These are phyloP conservation scores for Nomada hirtipes DNA, from an alignment of 2,888 invertebrate species.

Conservation along the genomic window DNA sequence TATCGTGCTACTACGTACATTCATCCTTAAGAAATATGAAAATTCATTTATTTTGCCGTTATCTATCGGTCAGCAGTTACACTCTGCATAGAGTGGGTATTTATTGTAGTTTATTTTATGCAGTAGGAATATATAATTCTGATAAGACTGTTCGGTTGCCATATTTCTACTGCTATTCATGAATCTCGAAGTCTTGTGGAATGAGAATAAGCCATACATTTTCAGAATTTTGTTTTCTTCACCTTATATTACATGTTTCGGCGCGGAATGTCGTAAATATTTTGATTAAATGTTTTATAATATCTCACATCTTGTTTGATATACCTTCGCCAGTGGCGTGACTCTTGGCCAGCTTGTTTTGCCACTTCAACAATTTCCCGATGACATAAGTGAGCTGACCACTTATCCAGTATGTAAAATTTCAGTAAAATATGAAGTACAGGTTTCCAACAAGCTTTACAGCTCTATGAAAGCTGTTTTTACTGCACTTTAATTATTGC, in stretches of 20 bases:
- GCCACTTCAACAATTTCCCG: neutral
- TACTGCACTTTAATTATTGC: neutral
- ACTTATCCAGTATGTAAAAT: neutral
- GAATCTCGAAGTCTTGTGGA: neutral
- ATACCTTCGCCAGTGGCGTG: neutral
- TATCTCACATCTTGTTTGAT: constrained; percentile 14
- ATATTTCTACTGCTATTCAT: neutral
- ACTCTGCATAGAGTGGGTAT: neutral
- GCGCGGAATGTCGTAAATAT: neutral
- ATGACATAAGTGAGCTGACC: constrained; percentile 8
- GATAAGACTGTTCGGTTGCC: neutral
- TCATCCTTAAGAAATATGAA: constrained; percentile 64
- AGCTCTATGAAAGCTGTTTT: neutral
- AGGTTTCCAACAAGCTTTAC: neutral
- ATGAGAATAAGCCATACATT: neutral
- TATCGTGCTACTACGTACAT: neutral
- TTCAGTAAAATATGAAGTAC: neutral
- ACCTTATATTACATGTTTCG: neutral
- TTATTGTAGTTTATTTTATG: neutral
- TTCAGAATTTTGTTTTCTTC: neutral
- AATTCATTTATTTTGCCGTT: constrained; percentile 47
- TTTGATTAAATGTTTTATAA: constrained; percentile 4
- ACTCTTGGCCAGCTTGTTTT: constrained; percentile 14
- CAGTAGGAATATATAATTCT: neutral
- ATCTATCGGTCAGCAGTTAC: neutral